Evolutionary conservation across 2,113 vertebrate genomes (phyloP), one percentile per base, ranked within the genome.

Genomic region (Hippoglossus stenolepis): DNA sequence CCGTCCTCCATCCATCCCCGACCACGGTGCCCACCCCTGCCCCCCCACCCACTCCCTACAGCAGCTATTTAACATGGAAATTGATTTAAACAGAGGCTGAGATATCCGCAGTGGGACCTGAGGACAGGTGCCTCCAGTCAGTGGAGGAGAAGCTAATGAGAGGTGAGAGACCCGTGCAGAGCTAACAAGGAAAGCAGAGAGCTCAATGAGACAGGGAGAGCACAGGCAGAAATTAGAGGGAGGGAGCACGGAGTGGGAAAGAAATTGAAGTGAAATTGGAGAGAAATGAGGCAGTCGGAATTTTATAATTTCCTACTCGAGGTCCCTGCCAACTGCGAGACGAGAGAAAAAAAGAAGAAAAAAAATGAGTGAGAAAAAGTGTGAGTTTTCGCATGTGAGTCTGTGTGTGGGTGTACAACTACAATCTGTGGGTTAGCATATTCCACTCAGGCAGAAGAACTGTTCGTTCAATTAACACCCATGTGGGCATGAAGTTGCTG

Each of bases 1-100:
- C 35, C 10, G 4, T 17, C 21, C 49, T 51, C 57, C 68, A 28
- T 66, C 70, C 47, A 13, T 58, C 70, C 61, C 70, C 38, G 8
- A 65, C 71, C 65, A 45, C 2, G 2, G 38, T 1, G 21, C 28
- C 28, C 28, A 5, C 47, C 68, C 43, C 62, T 20, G n/a, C 49
- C 59, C 57, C 53, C 47, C 47, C 66, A 49, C 26, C 51, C 24
- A 57, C 54, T 24, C 18, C 31, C 85, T 76, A 49, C 66, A 89
- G 90, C 78, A 87, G 83, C 88, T 86, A 92, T 90, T 94, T 93
- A 93, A 93, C 88, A 93, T 90, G 88, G 86, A 94, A 94, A 94
- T 91, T 91, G 92, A 93, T 94, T 94, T 92, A 91, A 89, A 93
- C 82, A 84, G 82, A 89, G 87, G 81, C 78, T 51, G 79, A 89